A percentile compares a stretch with the other conserved stretches of the same genome.
These are phyloP conservation scores for Muntiacus muntjak DNA, from an alignment of 2,113 vertebrate species.

Conservation along the genomic window DNA sequence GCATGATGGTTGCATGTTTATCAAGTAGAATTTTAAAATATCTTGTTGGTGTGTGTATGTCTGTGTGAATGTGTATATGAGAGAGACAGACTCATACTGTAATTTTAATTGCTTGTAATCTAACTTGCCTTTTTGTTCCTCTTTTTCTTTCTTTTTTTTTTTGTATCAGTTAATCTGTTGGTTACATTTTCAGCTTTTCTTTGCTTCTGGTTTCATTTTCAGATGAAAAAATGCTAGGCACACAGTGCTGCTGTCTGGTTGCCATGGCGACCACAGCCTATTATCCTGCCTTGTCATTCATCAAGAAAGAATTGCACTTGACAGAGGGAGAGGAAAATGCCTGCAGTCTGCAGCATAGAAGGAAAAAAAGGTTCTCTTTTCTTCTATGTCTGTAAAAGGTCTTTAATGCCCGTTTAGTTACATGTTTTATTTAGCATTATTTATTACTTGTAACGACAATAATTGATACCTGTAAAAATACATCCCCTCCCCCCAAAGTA, in stretches of 20 bases:
- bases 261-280: constrained; percentile 94
- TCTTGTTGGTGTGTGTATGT: neutral
- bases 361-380: constrained; percentile 79
- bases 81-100: constrained; percentile 43
- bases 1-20: constrained; percentile 29
- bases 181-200: constrained; percentile 86
- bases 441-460: constrained; percentile 78
- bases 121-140: constrained; percentile 70
- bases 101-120: constrained; percentile 81
- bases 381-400: constrained; percentile 80
- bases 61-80: neutral
- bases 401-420: constrained; percentile 81
- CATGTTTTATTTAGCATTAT: constrained; percentile 80
- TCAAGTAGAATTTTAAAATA: constrained; percentile 59
- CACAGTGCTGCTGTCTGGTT: constrained; percentile 95
- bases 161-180: constrained; percentile 81
- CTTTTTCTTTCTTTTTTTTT: constrained; percentile 50
- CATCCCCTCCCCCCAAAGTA: constrained; percentile 69
- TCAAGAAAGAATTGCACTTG: constrained; percentile 96
- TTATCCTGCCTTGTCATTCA: constrained; percentile 99
- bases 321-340: constrained; percentile 87
- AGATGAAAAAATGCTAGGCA: constrained; percentile 90
- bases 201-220: constrained; percentile 94
- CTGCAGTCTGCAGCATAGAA: constrained; percentile 80
- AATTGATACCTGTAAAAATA: constrained; percentile 71